A percentile compares a stretch with the other conserved stretches of the same genome.
Evolutionary conservation across 2,113 vertebrate species (phyloP).

Genomic region (Ceyx melanurus): DNA sequence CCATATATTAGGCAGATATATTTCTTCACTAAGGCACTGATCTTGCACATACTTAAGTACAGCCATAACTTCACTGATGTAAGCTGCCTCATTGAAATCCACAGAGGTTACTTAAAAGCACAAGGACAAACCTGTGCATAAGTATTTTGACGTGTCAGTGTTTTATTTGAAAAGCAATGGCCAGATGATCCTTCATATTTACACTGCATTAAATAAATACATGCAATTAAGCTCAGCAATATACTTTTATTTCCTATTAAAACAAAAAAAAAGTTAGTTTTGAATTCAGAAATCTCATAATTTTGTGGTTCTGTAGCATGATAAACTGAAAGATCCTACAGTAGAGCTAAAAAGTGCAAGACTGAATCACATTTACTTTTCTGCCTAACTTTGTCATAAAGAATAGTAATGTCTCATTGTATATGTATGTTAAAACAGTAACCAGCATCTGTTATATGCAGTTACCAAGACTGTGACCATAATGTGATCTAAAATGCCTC

Average conservation of each 20-base stretch:
- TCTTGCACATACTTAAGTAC: background rate
- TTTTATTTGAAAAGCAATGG: background rate
- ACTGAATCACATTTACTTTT: background rate
- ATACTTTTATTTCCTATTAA: background rate
- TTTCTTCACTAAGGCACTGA: background rate
- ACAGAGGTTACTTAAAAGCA: background rate
- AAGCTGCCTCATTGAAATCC: background rate
- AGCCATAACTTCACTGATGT: background rate
- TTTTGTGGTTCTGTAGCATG: background rate
- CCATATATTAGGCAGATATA: background rate
- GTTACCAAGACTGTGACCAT: background rate
- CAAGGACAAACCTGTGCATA: background rate
- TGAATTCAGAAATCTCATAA: background rate
- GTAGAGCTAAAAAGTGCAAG: background rate
- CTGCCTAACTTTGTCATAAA: background rate
- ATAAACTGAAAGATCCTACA: background rate
- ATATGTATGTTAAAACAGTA: background rate
- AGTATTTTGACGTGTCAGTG: background rate
- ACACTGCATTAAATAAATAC: background rate
- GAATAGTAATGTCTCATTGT: background rate
- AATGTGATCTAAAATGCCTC: background rate
- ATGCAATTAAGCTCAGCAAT: background rate
- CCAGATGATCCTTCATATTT: background rate
- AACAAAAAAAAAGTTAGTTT: background rate
- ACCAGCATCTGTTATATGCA: background rate